Conservation (phyloP, 2,888 invertebrate genomes). For the Tortrix viridana region DNA sequence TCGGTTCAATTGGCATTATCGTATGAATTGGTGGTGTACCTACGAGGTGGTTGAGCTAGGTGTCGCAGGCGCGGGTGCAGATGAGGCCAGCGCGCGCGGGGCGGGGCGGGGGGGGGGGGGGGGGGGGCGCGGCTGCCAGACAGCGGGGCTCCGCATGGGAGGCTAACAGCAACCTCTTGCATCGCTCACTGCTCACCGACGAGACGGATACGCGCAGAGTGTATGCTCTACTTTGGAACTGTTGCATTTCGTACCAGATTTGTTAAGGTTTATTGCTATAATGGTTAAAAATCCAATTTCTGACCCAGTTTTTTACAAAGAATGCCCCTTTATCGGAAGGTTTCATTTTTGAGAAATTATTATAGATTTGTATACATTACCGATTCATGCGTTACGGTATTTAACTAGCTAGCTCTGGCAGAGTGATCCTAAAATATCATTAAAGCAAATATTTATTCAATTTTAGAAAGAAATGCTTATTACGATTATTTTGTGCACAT, state of each 20-base stretch:
- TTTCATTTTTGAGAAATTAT: no score
- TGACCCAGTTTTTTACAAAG: no score
- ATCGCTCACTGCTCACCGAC: conserved; percentile 71
- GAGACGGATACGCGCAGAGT: conserved; percentile 75
- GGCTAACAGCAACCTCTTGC: conserved; percentile 81
- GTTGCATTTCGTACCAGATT: conserved; percentile 12
- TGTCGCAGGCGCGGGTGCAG: conserved; percentile 50
- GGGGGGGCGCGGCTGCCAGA: conserved; percentile 74
- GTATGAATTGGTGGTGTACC: conserved; percentile 64
- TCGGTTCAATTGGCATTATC: conserved; percentile 18
- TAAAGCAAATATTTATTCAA: no score
- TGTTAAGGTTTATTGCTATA: neutral
- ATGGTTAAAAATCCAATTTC: neutral
- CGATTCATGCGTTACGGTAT: no score
- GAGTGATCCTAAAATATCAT: no score
- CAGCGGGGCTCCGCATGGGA: conserved; percentile 84
- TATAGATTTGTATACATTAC: no score
- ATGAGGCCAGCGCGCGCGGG: conserved; percentile 36
- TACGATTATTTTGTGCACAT: no score
- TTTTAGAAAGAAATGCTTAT: no score
- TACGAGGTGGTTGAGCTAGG: conserved; percentile 72
- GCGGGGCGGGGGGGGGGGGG: conserved; percentile 46
- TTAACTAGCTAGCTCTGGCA: no score
- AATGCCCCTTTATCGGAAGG: no score
- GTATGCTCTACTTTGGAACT: conserved; percentile 67